These are phyloP conservation scores for Corticium candelabrum DNA, from an alignment of 37 sponge, comb jelly and placozoan species.

Conservation along the genomic window DNA sequence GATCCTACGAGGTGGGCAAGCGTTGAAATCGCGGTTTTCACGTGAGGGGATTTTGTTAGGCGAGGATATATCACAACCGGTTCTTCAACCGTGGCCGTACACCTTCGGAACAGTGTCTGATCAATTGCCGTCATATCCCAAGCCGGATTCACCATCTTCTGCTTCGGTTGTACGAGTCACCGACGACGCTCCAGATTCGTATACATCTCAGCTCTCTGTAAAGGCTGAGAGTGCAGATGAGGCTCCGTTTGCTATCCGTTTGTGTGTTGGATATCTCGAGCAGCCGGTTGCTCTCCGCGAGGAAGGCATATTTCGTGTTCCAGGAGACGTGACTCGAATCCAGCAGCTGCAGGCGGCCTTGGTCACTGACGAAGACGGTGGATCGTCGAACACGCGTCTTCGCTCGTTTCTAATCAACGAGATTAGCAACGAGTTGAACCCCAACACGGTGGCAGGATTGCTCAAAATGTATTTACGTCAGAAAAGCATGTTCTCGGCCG, in stretches of 20 bases:
- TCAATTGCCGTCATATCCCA: no score
- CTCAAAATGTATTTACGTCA: constrained; percentile 76
- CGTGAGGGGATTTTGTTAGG: neutral
- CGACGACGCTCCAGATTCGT: neutral
- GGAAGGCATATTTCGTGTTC: constrained; percentile 72
- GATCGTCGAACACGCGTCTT: constrained; percentile 14
- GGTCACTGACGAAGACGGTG: constrained; percentile 23
- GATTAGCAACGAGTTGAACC: constrained; percentile 39
- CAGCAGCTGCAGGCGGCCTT: constrained; percentile 37
- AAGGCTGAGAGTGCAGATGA: neutral
- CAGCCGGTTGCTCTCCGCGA: constrained; percentile 37
- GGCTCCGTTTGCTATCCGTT: constrained; percentile 24
- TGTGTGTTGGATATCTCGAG: constrained; percentile 72
- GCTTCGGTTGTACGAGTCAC: no score
- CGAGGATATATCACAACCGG: neutral
- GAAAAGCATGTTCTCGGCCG: constrained; percentile 11
- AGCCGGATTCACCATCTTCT: no score
- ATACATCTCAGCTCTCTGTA: neutral
- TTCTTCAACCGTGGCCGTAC: constrained; percentile 3
- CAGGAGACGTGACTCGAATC: constrained; percentile 60
- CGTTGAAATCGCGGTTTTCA: neutral
- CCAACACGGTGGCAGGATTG: constrained; percentile 67
- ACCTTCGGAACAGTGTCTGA: no score
- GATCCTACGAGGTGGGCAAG: neutral
- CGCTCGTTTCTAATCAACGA: constrained; percentile 23